Evolutionary conservation across 64 coral and sea anemone species (phyloP).

Genomic region (Actinia tenebrosa): DNA sequence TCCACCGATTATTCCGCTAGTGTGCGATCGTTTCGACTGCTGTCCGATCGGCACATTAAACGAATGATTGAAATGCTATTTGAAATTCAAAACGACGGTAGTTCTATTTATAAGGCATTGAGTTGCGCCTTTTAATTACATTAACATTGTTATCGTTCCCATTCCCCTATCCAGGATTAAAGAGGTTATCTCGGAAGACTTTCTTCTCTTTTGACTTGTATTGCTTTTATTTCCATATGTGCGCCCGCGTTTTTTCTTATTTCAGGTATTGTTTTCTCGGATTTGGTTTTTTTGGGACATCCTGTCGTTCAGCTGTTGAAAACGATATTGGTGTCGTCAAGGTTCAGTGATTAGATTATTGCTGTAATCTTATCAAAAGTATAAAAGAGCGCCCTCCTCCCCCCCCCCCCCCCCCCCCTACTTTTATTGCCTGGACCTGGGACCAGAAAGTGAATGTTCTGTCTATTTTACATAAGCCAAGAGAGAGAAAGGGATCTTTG

Average conservation of each 20-base stretch:
- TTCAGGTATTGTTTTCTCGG: not conserved
- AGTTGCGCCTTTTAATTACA: not conserved
- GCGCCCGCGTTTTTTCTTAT: not conserved
- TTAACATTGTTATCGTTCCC: conserved; percentile 10
- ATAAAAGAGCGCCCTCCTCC: too few relatives aligned
- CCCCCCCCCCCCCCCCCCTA: too few relatives aligned
- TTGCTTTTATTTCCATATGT: not conserved
- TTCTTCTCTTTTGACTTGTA: not conserved
- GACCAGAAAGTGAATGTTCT: too few relatives aligned
- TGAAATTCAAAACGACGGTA: conserved; percentile 1
- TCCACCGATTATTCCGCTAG: not conserved
- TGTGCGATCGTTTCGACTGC: not conserved
- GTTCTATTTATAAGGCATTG: not conserved
- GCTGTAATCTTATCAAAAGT: too few relatives aligned
- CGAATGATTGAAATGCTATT: conserved; percentile 7
- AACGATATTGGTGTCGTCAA: too few relatives aligned
- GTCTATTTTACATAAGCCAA: too few relatives aligned
- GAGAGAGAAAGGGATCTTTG: too few relatives aligned
- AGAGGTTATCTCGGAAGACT: not conserved
- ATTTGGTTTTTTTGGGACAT: not conserved
- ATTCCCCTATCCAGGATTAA: conserved; percentile 9
- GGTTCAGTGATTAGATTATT: too few relatives aligned
- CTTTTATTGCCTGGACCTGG: too few relatives aligned
- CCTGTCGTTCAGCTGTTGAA: not conserved
- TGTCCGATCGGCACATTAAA: conserved; percentile 1